Evolutionary conservation across 2,797 vertebrate species (phyloP), one percentile per base, ranked within the genome.

Genomic region (Microchirus variegatus): DNA sequence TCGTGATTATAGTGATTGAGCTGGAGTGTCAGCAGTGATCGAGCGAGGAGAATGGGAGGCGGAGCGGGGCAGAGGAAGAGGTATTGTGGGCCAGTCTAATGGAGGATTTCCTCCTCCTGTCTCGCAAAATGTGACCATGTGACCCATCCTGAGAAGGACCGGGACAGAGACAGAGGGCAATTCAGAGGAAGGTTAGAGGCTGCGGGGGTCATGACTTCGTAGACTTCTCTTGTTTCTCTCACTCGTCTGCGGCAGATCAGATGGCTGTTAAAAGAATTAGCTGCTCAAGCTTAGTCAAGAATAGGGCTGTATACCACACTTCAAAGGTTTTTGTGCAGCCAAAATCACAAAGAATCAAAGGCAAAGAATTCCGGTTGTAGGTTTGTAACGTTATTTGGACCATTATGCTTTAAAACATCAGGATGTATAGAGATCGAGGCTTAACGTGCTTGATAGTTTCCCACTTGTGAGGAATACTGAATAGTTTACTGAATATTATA

Each of bases 91-190:
- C 26, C 0, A 44, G 55, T 49, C 80, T 85, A 87, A 90, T 86
- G 79, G 87, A 90, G 85, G 87, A 90, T 90, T 86, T 91, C 87
- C 89, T 89, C 58, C 83, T 88, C 74, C 82, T 83, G 84, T 81
- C 83, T 56, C 72, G 69, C 63, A 77, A 70, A 70, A 73, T 38
- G 44, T n/a, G n/a, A 44, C 59, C 78, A 80, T 80, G 73, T 87
- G 86, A 87, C 74, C 70, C 49, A 3, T 70, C 66, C 71, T 56
- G 61, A 60, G 63, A 26, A 49, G 53, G 53, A 70, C 50, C 6
- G 59, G 43, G 67, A 67, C 43, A 5, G 14, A 50, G 65, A 66
- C 47, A 50, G 11, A 49, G 51, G 46, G 66, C 43, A 44, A 78
- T 53, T 60, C 55, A 61, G 70, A 48, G 62, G 67, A 70, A 63